Base-by-base conservation (phyloP, 2,797 vertebrate genomes). In the Muscicapa comitata region DNA sequence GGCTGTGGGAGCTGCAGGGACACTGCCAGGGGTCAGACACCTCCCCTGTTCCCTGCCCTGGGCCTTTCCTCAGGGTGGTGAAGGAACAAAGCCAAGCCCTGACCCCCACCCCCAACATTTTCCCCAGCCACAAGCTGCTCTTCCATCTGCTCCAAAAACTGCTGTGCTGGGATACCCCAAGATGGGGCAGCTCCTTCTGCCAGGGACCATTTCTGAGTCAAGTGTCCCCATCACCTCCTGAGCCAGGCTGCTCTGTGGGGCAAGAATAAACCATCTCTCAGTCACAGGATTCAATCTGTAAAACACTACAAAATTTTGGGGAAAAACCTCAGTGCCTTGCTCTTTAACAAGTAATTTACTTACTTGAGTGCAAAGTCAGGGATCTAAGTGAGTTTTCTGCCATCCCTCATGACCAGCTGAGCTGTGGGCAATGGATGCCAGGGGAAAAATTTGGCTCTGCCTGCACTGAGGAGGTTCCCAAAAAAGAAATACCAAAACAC, bases 1-100 rank as follows among this genome's bases (percentile, higher is more conserved):
- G 73, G 57, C 72, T 28, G 1, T 4, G 54, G 82, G 59, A 80
- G 63, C 65, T 33, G 55, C 51, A 25, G 5, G 8, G 45, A 11
- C 35, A 31, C 17, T 7, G 9, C 1, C 7, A 13, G 50, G 66
- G 7, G 17, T 47, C 0, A 0, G 12, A 12, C 19, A 26, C 42
- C 37, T 78, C 55, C 63, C 3, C n/a, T 13, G 2, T 9, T 11
- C 25, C 35, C 51, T 72, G 53, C 54, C 40, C 51, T 70, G 47
- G 55, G 15, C 17, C 26, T 68, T 62, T 59, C 51, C 29, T 54
- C 20, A 11, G n/a, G 7, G 23, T 4, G 12, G 5, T 26, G 59
- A 37, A 12, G 38, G 35, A 51, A 16, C 2, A 6, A 28, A 72
- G 26, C 35, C 1, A 2, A 38, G 33, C 11, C 26, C 45, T 57